These are phyloP conservation scores for Poecilia velifera DNA, from an alignment of 2,797 vertebrate genomes.

Conservation along the genomic window DNA sequence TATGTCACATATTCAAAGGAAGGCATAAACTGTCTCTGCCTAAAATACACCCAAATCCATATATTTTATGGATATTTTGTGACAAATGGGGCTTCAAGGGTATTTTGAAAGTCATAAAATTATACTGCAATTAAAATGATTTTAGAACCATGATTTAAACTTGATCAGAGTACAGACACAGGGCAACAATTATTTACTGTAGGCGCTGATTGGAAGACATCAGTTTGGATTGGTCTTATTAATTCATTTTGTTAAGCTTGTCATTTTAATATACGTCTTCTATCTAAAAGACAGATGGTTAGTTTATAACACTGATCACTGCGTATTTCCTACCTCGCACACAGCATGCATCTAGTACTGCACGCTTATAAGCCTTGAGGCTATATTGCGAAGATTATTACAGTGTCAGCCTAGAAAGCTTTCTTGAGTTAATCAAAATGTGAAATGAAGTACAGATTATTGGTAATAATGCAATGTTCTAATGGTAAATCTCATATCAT, in stretches of 20 bases:
- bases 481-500: not conserved
- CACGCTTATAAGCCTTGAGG: conserved; percentile 14
- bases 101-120: not conserved
- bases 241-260: conserved; percentile 27
- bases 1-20: not conserved
- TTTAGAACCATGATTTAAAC: not conserved
- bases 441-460: not conserved
- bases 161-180: not conserved
- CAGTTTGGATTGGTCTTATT: conserved; percentile 20
- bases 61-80: not conserved
- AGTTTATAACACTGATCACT: conserved; percentile 37
- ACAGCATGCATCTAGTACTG: conserved; percentile 14
- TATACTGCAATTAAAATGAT: not conserved
- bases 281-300: conserved; percentile 36
- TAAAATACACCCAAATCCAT: not conserved
- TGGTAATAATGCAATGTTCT: not conserved
- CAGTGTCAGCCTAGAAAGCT: conserved; percentile 10
- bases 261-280: conserved; percentile 39
- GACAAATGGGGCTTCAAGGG: not conserved
- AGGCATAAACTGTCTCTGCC: not conserved
- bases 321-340: not conserved
- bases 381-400: conserved; percentile 3
- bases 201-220: not conserved
- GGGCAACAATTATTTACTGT: not conserved
- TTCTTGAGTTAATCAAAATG: conserved; percentile 8